These are phyloP conservation scores for Sigmodon hispidus DNA, from an alignment of 2,113 vertebrate species.

Conservation along the genomic window DNA sequence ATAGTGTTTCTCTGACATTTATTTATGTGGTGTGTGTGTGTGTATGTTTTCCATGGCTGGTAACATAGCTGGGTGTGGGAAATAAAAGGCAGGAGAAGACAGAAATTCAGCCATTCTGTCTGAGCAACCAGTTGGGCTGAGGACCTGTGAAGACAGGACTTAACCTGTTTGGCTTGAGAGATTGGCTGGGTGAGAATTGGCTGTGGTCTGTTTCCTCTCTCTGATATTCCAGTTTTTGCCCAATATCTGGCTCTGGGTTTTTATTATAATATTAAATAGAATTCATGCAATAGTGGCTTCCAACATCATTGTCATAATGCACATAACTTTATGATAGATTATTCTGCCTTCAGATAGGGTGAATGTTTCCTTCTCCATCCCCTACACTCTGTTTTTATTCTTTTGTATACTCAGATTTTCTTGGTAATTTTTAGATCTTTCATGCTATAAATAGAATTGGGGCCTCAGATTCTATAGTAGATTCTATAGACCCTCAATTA, in stretches of 20 bases:
- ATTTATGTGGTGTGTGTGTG: not conserved
- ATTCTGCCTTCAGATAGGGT: not conserved
- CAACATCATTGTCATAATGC: too few species aligned
- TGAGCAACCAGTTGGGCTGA: too few species aligned
- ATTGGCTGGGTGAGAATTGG: too few species aligned
- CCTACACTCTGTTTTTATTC: not conserved
- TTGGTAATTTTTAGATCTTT: not conserved
- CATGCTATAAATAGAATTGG: not conserved
- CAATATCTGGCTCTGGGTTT: too few species aligned
- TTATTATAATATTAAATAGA: too few species aligned
- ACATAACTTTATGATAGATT: fast-evolving
- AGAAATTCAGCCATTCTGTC: too few species aligned
- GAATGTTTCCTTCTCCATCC: fast-evolving
- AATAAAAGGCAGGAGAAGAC: too few species aligned
- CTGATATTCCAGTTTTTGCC: too few species aligned
- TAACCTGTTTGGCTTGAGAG: too few species aligned
- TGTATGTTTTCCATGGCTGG: not conserved
- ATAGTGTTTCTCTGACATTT: not conserved
- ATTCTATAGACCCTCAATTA: not conserved
- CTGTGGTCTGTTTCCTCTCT: too few species aligned
- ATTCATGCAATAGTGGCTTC: not conserved
- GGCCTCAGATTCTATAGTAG: not conserved
- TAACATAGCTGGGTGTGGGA: too few species aligned
- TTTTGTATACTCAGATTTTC: not conserved
- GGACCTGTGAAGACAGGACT: too few species aligned